phyloP scores from a whole-genome alignment of 2,113 vertebrate genomes.

The Amblyopsis rosae region DNA sequence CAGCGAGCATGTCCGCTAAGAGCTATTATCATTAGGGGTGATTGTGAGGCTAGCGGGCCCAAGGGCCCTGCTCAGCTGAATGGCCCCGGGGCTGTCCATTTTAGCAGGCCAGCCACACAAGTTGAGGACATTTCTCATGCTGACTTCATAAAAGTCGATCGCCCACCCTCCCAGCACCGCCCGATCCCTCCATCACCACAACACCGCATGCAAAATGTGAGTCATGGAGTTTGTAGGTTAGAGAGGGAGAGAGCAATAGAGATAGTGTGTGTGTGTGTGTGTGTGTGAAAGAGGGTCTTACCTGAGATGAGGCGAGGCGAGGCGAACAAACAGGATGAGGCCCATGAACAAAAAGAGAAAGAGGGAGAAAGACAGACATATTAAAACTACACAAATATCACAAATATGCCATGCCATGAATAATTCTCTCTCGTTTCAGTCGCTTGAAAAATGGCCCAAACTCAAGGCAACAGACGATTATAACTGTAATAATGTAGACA shows the following conservation, averaged over 20 bases:
- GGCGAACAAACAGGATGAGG: conserved; percentile 4
- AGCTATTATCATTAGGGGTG: conserved; percentile 58
- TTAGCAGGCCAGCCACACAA: conserved; percentile 69
- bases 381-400: background rate
- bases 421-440: background rate
- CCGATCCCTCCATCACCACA: background rate
- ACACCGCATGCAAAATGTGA: background rate
- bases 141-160: conserved; percentile 67
- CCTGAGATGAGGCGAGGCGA: conserved; percentile 29
- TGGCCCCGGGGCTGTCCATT: conserved; percentile 35
- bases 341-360: conserved; percentile 6
- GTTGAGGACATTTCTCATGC: conserved; percentile 64
- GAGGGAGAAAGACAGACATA: background rate
- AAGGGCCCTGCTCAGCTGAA: conserved; percentile 53
- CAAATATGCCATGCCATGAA: background rate
- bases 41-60: conserved; percentile 53
- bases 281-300: conserved; percentile 39
- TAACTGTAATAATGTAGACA: too few relatives aligned
- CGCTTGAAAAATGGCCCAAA: background rate
- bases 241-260: too few relatives aligned
- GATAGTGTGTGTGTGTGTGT: background rate
- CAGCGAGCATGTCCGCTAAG: conserved; percentile 20
- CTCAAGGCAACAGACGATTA: background rate
- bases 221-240: too few relatives aligned
- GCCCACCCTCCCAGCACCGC: background rate